Evolutionary conservation across 1,140 invertebrate species (phyloP).

Genomic region (Ips typographus): DNA sequence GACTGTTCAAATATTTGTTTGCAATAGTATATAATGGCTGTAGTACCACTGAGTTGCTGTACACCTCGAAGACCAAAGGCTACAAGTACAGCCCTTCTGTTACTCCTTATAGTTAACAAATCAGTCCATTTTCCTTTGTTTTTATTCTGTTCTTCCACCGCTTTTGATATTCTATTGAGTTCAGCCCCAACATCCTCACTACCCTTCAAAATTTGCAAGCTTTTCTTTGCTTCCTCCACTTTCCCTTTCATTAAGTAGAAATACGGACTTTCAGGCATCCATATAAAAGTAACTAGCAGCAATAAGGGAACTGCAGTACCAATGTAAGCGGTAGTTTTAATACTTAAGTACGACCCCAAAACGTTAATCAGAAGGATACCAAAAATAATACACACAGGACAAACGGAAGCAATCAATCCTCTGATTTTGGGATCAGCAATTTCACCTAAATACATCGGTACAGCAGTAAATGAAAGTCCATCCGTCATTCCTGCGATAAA

Average conservation of each 20-base stretch:
- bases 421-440: constrained; percentile 66
- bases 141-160: constrained; percentile 59
- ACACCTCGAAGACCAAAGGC: constrained; percentile 64
- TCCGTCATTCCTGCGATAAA: constrained; percentile 64
- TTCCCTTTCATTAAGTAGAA: constrained; percentile 63
- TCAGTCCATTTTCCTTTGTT: constrained; percentile 58
- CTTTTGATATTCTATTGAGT: constrained; percentile 61
- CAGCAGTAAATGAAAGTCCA: constrained; percentile 63
- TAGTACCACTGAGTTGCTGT: constrained; percentile 77
- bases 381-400: constrained; percentile 47
- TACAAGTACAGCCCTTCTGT: constrained; percentile 65
- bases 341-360: constrained; percentile 62
- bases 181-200: constrained; percentile 46
- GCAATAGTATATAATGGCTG: constrained; percentile 73
- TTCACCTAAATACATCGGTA: constrained; percentile 66
- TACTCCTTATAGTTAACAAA: constrained; percentile 59
- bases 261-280: constrained; percentile 53
- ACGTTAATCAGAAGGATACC: constrained; percentile 69
- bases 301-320: constrained; percentile 59
- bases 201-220: constrained; percentile 51
- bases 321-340: constrained; percentile 59
- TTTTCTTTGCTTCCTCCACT: constrained; percentile 60
- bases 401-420: constrained; percentile 56
- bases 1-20: constrained; percentile 70
- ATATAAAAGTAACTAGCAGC: constrained; percentile 62